A percentile compares a stretch with the other conserved stretches of the same genome.
phyloP scores from a whole-genome alignment of 1,140 invertebrate species.

The Drosophila nasuta region DNA sequence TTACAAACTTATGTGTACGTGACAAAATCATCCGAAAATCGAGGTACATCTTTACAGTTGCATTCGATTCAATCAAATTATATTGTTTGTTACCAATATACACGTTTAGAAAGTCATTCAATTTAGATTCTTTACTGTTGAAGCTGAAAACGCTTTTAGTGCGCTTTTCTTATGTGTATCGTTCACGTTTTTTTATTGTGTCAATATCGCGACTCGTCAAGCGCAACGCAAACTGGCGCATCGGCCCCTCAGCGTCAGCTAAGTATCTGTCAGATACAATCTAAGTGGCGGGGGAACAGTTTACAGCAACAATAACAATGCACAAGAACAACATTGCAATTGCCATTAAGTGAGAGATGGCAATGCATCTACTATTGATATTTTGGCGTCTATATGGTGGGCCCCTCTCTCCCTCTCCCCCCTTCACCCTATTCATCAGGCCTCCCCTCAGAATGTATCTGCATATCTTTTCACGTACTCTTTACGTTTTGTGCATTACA shows the following conservation, averaged over 20 bases:
- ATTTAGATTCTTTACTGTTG: background rate
- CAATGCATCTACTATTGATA: conserved; percentile 45
- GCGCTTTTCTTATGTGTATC: conserved; percentile 5
- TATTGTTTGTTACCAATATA: no score
- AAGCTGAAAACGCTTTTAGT: background rate
- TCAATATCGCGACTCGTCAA: conserved; percentile 41
- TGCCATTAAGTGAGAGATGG: conserved; percentile 14
- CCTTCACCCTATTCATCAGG: no score
- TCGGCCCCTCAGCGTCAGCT: conserved; percentile 21
- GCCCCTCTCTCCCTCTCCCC: background rate
- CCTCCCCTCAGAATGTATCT: background rate
- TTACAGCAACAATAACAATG: conserved; percentile 32
- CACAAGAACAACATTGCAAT: conserved; percentile 24
- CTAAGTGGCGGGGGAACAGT: conserved; percentile 29
- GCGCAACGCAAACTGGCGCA: conserved; percentile 18
- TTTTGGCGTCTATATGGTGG: conserved; percentile 19
- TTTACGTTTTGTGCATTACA: background rate
- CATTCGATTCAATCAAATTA: no score
- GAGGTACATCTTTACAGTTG: no score
- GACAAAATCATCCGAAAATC: no score
- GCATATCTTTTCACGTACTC: background rate
- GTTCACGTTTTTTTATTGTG: conserved; percentile 21
- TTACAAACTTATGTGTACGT: no score
- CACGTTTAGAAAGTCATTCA: background rate
- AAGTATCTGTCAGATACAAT: conserved; percentile 58